phyloP scores from a whole-genome alignment of 2,113 vertebrate species.

The Rissa tridactyla region DNA sequence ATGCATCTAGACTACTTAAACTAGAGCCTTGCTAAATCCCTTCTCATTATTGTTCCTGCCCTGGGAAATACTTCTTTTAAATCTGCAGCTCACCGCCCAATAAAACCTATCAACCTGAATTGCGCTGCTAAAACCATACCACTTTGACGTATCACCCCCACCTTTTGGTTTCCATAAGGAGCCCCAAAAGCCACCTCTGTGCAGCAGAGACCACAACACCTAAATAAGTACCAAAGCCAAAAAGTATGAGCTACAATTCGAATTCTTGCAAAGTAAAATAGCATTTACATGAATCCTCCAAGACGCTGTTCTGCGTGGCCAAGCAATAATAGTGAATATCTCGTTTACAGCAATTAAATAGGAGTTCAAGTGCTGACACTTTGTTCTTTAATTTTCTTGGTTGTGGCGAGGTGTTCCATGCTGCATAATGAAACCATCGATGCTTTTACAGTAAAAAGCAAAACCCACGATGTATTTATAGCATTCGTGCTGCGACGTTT shows the following conservation, averaged over 20 bases:
- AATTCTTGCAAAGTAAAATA: background rate
- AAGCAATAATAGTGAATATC: background rate
- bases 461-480: background rate
- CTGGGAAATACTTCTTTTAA: background rate
- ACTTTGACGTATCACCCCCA: rapidly evolving
- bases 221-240: background rate
- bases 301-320: rapidly evolving
- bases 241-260: background rate
- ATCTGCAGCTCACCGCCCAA: background rate
- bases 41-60: background rate
- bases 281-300: background rate
- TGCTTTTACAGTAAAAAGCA: background rate
- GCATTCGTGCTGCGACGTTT: rapidly evolving
- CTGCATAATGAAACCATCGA: background rate
- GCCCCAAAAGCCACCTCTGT: background rate
- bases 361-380: rapidly evolving
- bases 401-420: background rate
- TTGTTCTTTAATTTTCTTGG: background rate
- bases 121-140: background rate
- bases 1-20: background rate
- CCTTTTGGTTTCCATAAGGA: background rate
- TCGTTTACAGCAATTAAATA: background rate
- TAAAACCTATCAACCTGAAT: background rate
- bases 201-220: background rate
- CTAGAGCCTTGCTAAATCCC: background rate